A percentile compares a stretch with the other conserved stretches of the same genome.
Evolutionary conservation across 2,797 vertebrate genomes (phyloP).

Genomic region (Pangasius djambal): DNA sequence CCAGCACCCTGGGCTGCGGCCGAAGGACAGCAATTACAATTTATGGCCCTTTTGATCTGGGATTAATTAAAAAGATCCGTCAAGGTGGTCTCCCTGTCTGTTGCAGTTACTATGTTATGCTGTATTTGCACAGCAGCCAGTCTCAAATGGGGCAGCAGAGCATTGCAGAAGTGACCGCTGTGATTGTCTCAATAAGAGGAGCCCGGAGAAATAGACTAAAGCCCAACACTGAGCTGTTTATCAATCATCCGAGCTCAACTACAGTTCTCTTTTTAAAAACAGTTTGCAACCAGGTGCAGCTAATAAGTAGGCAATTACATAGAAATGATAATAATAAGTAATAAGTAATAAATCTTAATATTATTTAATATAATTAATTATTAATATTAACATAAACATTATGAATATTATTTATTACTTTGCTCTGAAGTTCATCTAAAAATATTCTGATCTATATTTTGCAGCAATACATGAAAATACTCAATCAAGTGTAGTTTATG

Average conservation of each 20-base stretch:
- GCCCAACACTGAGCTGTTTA: not conserved
- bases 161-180: not conserved
- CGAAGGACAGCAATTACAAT: conserved; percentile 58
- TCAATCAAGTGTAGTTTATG: not conserved
- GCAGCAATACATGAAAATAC: not conserved
- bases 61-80: conserved; percentile 61
- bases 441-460: not conserved
- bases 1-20: conserved; percentile 41
- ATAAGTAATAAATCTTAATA: not conserved
- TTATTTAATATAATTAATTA: not conserved
- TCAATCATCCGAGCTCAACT: not conserved
- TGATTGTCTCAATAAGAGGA: not conserved
- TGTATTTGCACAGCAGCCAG: conserved; percentile 30
- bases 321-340: not conserved
- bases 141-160: conserved; percentile 24
- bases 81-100: conserved; percentile 43
- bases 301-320: not conserved
- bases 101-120: conserved; percentile 37
- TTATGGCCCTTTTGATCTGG: conserved; percentile 58
- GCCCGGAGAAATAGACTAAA: not conserved
- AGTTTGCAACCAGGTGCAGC: not conserved
- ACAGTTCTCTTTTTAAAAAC: not conserved
- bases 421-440: not conserved
- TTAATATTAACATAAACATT: not conserved
- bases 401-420: not conserved